These are phyloP conservation scores for Drosophila kambysellisi DNA, from an alignment of 2,888 invertebrate species.

Conservation along the genomic window DNA sequence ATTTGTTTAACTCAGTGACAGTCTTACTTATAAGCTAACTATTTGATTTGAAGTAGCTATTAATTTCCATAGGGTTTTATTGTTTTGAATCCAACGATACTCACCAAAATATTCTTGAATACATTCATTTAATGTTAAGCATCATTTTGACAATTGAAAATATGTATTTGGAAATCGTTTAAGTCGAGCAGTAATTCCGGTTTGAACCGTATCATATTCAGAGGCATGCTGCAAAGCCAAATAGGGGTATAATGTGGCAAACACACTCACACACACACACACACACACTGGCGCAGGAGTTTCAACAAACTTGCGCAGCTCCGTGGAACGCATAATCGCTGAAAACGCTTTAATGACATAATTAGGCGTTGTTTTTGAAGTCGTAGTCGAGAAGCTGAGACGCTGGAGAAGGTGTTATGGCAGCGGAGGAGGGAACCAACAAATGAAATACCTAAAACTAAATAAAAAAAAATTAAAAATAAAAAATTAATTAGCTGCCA, in stretches of 20 bases:
- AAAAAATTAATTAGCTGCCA: conserved; percentile 64
- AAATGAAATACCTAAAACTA: conserved; percentile 14
- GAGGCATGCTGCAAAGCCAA: background rate
- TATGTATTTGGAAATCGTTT: background rate
- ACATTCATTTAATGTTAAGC: too few relatives aligned
- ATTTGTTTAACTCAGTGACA: background rate
- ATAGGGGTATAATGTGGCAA: background rate
- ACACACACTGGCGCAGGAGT: background rate
- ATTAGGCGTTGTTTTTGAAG: conserved; percentile 64
- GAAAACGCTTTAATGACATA: conserved; percentile 72
- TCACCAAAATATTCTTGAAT: background rate
- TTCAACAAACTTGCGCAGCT: conserved; percentile 1
- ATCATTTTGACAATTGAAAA: too few relatives aligned
- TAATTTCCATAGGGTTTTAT: background rate
- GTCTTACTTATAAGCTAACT: background rate
- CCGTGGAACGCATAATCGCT: conserved; percentile 53
- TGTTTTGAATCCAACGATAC: background rate
- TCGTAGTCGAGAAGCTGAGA: conserved; percentile 9
- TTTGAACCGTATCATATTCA: background rate
- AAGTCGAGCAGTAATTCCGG: background rate
- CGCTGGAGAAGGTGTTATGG: conserved; percentile 48
- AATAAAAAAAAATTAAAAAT: conserved; percentile 8
- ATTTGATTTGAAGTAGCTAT: background rate
- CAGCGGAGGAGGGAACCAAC: conserved; percentile 8
- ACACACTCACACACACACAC: background rate